These are phyloP conservation scores for Nothocercus nigrocapillus DNA, from an alignment of 2,113 vertebrate species.

Conservation along the genomic window DNA sequence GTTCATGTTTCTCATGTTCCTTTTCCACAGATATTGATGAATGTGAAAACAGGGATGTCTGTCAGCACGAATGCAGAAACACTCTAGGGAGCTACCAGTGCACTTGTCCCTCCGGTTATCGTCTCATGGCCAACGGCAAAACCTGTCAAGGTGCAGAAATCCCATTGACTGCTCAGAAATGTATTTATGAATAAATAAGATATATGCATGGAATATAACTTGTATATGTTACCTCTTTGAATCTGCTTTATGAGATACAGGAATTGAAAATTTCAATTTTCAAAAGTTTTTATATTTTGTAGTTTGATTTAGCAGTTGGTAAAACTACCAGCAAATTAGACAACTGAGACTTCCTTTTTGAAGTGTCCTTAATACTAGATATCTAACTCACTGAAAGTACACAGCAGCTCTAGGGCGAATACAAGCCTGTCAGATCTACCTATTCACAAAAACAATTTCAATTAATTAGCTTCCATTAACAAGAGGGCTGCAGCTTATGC, in stretches of 20 bases:
- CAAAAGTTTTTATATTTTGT: not conserved
- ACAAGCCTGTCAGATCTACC: not conserved
- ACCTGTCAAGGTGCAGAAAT: constrained; percentile 91
- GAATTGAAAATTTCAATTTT: not conserved
- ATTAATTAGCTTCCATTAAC: not conserved
- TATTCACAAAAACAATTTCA: not conserved
- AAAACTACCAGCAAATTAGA: not conserved
- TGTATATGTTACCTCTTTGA: not conserved
- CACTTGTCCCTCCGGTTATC: constrained; percentile 89
- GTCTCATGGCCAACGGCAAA: constrained; percentile 90
- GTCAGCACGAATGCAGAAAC: constrained; percentile 96
- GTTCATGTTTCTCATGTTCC: not conserved
- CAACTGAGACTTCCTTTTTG: not conserved
- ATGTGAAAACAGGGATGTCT: constrained; percentile 88
- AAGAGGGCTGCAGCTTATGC: accelerated
- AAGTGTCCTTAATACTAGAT: not conserved
- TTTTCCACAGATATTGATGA: constrained; percentile 90
- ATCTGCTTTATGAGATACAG: accelerated
- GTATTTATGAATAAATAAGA: not conserved
- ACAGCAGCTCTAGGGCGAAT: not conserved
- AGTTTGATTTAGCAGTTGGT: not conserved
- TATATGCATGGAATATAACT: too few relatives aligned
- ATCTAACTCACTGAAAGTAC: not conserved
- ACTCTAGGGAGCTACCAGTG: constrained; percentile 91
- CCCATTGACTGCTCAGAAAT: not conserved